phyloP scores from a whole-genome alignment of 2,888 invertebrate genomes.

The Ormia ochracea region DNA sequence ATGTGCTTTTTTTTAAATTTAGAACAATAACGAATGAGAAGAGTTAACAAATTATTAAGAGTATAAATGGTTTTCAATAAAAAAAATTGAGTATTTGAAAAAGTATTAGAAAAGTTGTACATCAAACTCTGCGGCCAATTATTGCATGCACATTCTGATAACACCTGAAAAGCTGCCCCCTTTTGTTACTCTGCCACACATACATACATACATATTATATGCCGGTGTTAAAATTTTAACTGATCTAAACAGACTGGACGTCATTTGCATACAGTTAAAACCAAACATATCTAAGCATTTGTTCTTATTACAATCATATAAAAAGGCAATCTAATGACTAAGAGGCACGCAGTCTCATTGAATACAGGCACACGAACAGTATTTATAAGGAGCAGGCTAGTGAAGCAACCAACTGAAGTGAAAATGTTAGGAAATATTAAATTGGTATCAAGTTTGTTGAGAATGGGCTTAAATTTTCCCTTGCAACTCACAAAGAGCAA shows the following conservation, averaged over 20 bases:
- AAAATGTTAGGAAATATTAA: not conserved
- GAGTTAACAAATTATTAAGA: not conserved
- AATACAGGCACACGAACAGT: not conserved
- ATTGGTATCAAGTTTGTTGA: not conserved
- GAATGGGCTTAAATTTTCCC: not conserved
- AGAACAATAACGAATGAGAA: not conserved
- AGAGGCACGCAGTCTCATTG: slow-evolving; percentile 60
- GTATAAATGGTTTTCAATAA: not conserved
- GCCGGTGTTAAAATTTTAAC: slow-evolving; percentile 20
- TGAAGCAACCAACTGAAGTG: not conserved
- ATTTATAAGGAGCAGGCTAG: not conserved
- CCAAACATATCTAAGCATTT: not conserved
- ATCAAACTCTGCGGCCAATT: no score
- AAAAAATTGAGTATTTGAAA: no score
- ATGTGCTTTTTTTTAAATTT: not conserved
- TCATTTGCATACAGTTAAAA: slow-evolving; percentile 10
- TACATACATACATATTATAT: slow-evolving; percentile 2
- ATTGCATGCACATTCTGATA: no score
- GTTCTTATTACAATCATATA: slow-evolving; percentile 7
- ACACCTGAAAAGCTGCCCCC: not conserved
- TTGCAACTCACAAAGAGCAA: not conserved
- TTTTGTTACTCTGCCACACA: slow-evolving; percentile 5
- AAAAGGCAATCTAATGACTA: slow-evolving; percentile 49
- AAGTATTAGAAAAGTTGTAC: no score
- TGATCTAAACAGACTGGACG: not conserved